phyloP scores from a whole-genome alignment of 64 coral and sea anemone species.

The Trachythela sp. region DNA sequence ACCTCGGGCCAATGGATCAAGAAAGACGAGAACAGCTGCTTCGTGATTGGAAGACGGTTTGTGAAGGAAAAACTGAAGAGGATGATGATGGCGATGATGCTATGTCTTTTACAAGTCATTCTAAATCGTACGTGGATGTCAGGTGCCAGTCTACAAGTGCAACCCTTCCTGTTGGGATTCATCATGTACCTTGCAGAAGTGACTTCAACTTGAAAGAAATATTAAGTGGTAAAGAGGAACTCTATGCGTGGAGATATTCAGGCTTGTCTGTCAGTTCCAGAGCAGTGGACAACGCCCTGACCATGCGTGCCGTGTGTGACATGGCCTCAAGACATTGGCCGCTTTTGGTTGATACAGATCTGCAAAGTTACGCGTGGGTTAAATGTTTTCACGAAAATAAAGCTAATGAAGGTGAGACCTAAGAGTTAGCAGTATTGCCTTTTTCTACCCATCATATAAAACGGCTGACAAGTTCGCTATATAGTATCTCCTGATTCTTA shows the following conservation, averaged over 20 bases:
- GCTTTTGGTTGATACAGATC: constrained; percentile 71
- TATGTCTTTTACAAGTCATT: neutral
- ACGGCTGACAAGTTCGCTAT: neutral
- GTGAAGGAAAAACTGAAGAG: constrained; percentile 55
- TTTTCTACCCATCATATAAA: neutral
- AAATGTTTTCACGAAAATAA: constrained; percentile 64
- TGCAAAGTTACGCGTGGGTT: constrained; percentile 81
- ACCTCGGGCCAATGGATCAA: constrained; percentile 67
- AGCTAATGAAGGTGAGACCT: neutral
- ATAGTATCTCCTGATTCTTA: no score
- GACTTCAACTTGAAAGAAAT: constrained; percentile 59
- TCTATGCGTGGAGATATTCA: constrained; percentile 67
- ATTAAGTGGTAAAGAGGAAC: constrained; percentile 56
- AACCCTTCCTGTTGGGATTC: neutral
- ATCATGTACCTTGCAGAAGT: constrained; percentile 44
- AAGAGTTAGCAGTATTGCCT: neutral
- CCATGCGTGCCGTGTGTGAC: constrained; percentile 58
- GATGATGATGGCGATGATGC: constrained; percentile 33
- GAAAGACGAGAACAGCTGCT: constrained; percentile 65
- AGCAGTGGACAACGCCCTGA: constrained; percentile 79
- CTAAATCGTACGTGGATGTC: neutral
- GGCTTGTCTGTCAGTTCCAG: constrained; percentile 59
- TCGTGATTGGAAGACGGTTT: constrained; percentile 77
- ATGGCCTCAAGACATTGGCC: constrained; percentile 72
- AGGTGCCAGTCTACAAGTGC: neutral